Conservation (phyloP, 92 coral and sea anemone genomes). For the Epizoanthus stellaris region DNA sequence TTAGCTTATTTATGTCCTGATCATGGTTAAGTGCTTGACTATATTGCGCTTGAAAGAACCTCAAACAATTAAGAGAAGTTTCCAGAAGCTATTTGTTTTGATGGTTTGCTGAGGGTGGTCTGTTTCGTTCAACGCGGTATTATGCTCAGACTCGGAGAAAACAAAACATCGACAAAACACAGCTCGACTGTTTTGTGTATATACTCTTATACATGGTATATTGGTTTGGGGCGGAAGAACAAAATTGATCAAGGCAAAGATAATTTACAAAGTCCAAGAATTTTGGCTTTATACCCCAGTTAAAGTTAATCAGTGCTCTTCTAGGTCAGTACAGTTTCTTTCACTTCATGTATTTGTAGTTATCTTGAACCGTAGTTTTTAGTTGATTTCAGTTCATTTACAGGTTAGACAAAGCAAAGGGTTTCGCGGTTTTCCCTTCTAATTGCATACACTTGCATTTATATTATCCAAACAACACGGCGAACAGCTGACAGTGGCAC, state of each 20-base stretch:
- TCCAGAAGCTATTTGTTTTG: conserved; percentile 46
- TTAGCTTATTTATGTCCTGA: not conserved
- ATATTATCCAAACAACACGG: not conserved
- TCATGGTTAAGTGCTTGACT: not conserved
- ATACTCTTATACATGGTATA: not conserved
- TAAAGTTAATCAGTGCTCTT: not conserved
- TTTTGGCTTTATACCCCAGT: not conserved
- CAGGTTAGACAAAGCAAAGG: not conserved
- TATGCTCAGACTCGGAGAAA: conserved; percentile 5
- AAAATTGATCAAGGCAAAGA: not conserved
- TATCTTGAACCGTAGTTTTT: not conserved
- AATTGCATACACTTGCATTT: not conserved
- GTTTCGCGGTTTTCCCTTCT: not conserved
- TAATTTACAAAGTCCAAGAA: not conserved
- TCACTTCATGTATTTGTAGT: not conserved
- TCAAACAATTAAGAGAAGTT: conserved; percentile 24
- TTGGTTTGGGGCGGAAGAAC: not conserved
- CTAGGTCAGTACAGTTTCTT: conserved; percentile 2
- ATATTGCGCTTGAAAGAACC: conserved; percentile 32
- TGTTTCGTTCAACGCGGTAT: not conserved
- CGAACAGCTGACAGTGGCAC: not conserved
- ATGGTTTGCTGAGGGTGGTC: conserved; percentile 11
- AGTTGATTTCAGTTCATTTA: conserved; percentile 2
- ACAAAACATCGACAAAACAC: conserved; percentile 31
- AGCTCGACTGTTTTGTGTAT: not conserved